Base-by-base conservation (phyloP, 2,797 vertebrate genomes). In the Kryptolebias ocellatus region DNA sequence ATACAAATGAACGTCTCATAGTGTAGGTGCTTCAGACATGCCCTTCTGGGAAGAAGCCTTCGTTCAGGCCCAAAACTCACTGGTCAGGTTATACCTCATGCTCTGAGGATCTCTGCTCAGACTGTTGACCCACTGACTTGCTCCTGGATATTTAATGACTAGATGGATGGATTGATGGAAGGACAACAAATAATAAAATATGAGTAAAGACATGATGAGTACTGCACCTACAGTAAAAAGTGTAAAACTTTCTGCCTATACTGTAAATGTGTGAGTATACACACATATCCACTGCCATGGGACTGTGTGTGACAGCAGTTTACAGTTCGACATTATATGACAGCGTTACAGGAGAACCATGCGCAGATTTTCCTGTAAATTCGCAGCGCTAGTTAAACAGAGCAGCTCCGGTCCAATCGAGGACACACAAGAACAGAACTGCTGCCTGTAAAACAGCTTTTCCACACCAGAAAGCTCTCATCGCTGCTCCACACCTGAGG, bases 381-480 rank as follows among this genome's bases (percentile, higher is more conserved):
- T 34, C 24, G 31, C 55, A 50, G 5, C 14, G 34, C 31, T 1
- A 24, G 52, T 18, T 50, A 42, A 11, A 27, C 53, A 34, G 51
- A 31, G n/a, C 3, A 42, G 37, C 34, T 74, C 20, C 17, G 50
- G 68, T 58, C 58, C 20, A 75, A 75, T 17, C 44, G 51, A 72
- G 62, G 65, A 63, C 60, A 61, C 52, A 34, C 14, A 53, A 58
- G 57, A 74, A 55, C 56, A 64, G 46, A 80, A 58, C 64, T 63
- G 63, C 54, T 73, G 58, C 46, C 73, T 27, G 5, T 67, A 37
- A 60, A 80, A 79, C 68, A 58, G 53, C 62, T 77, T 76, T 72
- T 46, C 54, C 47, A 53, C 51, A 29, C 34, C 68, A 79, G 70
- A 74, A 58, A 53, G 47, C 31, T 6, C 67, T 79, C 61, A 73